phyloP scores from a whole-genome alignment of 1,140 invertebrate genomes.

The Magallana ariakensis region DNA sequence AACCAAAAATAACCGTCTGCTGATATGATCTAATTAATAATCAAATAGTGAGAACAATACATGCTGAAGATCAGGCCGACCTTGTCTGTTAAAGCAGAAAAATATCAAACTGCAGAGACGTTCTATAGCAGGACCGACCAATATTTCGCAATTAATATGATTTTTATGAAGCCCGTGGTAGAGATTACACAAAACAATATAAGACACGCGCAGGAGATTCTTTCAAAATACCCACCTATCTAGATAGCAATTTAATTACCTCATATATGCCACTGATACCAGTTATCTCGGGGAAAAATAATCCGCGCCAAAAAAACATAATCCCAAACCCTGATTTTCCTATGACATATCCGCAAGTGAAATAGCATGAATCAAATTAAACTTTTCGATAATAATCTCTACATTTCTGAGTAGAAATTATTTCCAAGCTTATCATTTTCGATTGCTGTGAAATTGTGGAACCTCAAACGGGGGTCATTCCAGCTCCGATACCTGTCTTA shows the following conservation, averaged over 20 bases:
- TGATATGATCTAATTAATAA: constrained; percentile 9
- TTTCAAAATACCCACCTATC: neutral
- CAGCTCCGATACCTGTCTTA: neutral
- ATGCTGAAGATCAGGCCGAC: neutral
- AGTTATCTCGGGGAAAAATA: neutral
- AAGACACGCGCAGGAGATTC: constrained; percentile 14
- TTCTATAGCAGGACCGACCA: neutral
- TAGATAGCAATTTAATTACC: neutral
- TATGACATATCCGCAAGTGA: neutral
- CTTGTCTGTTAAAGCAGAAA: neutral
- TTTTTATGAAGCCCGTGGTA: neutral
- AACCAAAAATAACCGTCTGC: neutral
- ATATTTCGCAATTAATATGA: constrained; percentile 18
- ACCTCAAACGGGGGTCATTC: neutral
- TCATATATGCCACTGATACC: constrained; percentile 16
- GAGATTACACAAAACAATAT: constrained; percentile 11
- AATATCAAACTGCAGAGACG: neutral
- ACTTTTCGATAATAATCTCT: neutral
- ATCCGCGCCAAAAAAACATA: constrained; percentile 1
- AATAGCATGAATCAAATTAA: constrained; percentile 10
- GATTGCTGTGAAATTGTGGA: neutral
- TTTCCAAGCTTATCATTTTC: neutral
- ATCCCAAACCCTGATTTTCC: neutral
- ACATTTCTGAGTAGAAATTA: constrained; percentile 4
- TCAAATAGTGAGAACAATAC: neutral